These are phyloP conservation scores for Pipistrellus nathusii DNA, from an alignment of 2,797 vertebrate genomes.

Conservation along the genomic window DNA sequence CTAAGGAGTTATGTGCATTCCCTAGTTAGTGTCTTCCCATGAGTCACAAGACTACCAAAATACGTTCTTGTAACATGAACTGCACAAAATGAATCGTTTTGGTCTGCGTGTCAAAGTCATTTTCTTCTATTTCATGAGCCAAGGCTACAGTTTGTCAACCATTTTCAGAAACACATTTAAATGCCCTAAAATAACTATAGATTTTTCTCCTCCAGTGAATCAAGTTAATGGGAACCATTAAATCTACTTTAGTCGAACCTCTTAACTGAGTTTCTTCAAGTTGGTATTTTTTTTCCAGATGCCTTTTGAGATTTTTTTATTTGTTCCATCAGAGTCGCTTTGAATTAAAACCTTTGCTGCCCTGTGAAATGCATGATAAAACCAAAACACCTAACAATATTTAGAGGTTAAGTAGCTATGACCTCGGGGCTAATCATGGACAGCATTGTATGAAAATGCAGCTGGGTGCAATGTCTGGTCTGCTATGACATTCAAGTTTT, in stretches of 20 bases:
- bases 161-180: conserved; percentile 79
- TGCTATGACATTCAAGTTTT: conserved; percentile 86
- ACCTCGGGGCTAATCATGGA: conserved; percentile 72
- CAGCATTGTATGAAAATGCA: conserved; percentile 77
- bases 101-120: conserved; percentile 56
- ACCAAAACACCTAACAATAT: conserved; percentile 80
- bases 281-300: conserved; percentile 75
- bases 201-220: conserved; percentile 79
- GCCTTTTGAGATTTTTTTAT: conserved; percentile 81
- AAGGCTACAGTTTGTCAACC: conserved; percentile 57
- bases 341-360: conserved; percentile 78
- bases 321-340: conserved; percentile 80
- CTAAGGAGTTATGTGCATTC: background rate
- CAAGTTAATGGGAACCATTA: conserved; percentile 80
- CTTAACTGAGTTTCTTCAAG: conserved; percentile 63
- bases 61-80: background rate
- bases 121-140: conserved; percentile 38
- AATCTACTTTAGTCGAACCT: conserved; percentile 75
- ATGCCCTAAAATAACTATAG: conserved; percentile 68
- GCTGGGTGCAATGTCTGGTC: conserved; percentile 82
- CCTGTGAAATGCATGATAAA: conserved; percentile 73
- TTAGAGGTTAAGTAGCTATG: conserved; percentile 83
- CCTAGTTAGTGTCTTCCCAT: background rate
- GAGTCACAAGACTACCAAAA: background rate
- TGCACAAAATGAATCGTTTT: conserved; percentile 46